These are phyloP conservation scores for Drosophila paramelanica DNA, from an alignment of 2,888 invertebrate genomes.

Conservation along the genomic window DNA sequence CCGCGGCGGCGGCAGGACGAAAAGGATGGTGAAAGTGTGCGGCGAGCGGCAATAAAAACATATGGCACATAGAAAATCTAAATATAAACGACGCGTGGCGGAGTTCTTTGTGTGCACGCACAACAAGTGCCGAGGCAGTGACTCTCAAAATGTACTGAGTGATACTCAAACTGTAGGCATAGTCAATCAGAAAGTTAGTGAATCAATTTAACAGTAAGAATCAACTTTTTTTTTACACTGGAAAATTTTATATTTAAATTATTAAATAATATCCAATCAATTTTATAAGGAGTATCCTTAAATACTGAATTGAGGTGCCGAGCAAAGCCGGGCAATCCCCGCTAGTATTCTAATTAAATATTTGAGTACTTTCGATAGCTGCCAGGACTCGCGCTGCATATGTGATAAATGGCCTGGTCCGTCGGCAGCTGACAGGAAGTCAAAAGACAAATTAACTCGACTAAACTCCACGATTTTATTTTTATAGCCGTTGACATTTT, in stretches of 20 bases:
- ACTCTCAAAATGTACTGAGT: slow-evolving; percentile 23
- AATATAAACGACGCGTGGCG: slow-evolving; percentile 29
- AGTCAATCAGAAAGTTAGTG: not conserved
- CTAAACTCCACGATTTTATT: slow-evolving; percentile 46
- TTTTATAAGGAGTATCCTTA: too few species aligned
- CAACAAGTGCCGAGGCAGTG: slow-evolving; percentile 36
- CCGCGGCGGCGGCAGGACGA: slow-evolving; percentile 22
- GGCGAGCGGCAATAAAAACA: slow-evolving; percentile 26
- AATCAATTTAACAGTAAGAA: not conserved
- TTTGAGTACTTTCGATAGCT: not conserved
- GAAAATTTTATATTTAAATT: too few species aligned
- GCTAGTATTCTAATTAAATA: not conserved
- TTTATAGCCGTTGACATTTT: slow-evolving; percentile 65
- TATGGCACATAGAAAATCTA: slow-evolving; percentile 28
- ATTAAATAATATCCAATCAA: too few species aligned
- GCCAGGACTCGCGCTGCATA: slow-evolving; percentile 21
- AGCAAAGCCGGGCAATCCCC: too few species aligned
- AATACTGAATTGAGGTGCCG: too few species aligned
- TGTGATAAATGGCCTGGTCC: slow-evolving; percentile 39
- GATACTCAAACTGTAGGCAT: slow-evolving; percentile 1
- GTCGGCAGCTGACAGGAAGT: slow-evolving; percentile 81
- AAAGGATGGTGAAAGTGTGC: slow-evolving; percentile 55
- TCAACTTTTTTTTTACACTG: too few species aligned
- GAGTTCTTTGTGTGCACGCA: not conserved
- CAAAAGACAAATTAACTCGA: slow-evolving; percentile 73